These are phyloP conservation scores for Leucosticte australis DNA, from an alignment of 2,113 vertebrate genomes.

Conservation along the genomic window DNA sequence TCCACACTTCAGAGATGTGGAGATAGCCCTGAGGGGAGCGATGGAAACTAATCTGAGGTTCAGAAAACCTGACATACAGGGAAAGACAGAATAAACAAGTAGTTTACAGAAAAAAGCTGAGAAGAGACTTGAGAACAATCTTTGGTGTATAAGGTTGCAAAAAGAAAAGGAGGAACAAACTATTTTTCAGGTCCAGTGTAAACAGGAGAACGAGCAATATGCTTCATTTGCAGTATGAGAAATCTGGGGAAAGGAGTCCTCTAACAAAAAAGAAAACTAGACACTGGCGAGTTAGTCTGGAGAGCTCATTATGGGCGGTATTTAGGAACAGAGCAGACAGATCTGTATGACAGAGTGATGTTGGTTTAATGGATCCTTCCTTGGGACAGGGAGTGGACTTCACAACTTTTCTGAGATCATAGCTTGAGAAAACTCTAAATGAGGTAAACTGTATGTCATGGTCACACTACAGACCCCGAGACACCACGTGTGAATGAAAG, in stretches of 20 bases:
- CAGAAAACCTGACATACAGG: constrained; percentile 8
- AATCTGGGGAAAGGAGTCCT: not conserved
- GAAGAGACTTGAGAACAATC: not conserved
- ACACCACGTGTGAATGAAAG: not conserved
- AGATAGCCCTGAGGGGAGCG: not conserved
- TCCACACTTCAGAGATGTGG: not conserved
- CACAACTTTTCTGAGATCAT: not conserved
- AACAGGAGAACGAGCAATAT: not conserved
- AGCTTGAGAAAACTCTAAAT: not conserved
- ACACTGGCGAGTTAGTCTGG: not conserved
- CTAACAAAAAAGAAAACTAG: constrained; percentile 3
- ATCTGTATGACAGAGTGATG: not conserved
- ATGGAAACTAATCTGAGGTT: constrained; percentile 12
- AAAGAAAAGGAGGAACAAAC: not conserved
- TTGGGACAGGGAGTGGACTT: not conserved
- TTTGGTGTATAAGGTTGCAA: not conserved
- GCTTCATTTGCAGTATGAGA: not conserved
- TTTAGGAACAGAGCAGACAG: constrained; percentile 13
- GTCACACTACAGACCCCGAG: not conserved
- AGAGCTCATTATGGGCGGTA: not conserved
- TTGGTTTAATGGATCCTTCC: not conserved
- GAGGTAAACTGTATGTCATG: not conserved
- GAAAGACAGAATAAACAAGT: not conserved
- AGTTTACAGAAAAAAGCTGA: not conserved
- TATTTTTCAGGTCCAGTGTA: not conserved